Evolutionary conservation across 2,888 invertebrate species (phyloP), one percentile per base, ranked within the genome.

Genomic region (Diabrotica balteata): DNA sequence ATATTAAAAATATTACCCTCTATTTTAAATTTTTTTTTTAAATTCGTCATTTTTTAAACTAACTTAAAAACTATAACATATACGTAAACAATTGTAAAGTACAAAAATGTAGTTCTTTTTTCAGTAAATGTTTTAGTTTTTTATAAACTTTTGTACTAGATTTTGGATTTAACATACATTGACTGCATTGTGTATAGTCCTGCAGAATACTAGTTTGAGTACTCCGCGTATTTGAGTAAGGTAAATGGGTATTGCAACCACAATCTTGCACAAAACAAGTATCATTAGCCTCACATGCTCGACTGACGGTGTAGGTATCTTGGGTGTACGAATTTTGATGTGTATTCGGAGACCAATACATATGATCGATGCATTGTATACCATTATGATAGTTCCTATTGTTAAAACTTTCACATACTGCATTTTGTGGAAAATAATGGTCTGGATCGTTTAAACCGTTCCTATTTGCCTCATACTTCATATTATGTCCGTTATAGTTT

Each of bases 361-460:
- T 10, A 8, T 47, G 8, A 9, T 47, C 47, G 4, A 9, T 47
- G 3, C 10, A 9, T 47, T 4, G 47, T 11, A 8, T 17, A 57
- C 45, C 17, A 44, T 22, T 44, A 45, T 45, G 45, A 45, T 8
- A 57, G 45, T 45, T 45, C 9, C 11, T 17, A n/a, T 11, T 9
- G 43, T 57, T 45, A 7, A 57, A 44, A 45, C 45, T 44, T 45
- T 57, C 55, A 9, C 11, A 57, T 8, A 2, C 17, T 57, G 45
- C 43, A 43, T 45, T 44, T 4, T 57, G n/a, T 1, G 45, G 7
- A 22, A 43, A 44, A 17, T 22, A n/a, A 45, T 43, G 55, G 11
- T 57, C 55, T 4, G 55, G 45, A 11, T 57, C 55, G 9, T 45
- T 57, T 6, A 57, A 44, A 6, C 55, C 55, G 7, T 57, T 57